Percentiles rank a stretch among this genome's conserved stretches.
phyloP scores from a whole-genome alignment of 1,140 invertebrate genomes.

The Penaeus japonicus region DNA sequence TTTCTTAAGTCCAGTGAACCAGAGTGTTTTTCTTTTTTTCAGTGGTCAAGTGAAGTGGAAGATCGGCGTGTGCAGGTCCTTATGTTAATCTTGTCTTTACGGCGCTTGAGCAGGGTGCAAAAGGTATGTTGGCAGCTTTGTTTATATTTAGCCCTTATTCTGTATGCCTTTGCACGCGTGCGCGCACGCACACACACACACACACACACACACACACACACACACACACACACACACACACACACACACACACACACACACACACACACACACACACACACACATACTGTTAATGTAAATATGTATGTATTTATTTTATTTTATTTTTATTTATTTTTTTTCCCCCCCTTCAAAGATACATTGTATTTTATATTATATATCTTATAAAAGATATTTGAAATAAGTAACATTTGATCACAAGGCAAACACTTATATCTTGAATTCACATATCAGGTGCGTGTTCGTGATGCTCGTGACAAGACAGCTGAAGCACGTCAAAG shows the following conservation, averaged over 20 bases:
- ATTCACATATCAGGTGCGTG: constrained; percentile 41
- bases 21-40: not conserved
- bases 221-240: too few relatives aligned
- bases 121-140: constrained; percentile 30
- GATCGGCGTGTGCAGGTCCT: constrained; percentile 44
- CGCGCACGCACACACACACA: too few relatives aligned
- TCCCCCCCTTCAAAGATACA: too few relatives aligned
- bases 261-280: too few relatives aligned
- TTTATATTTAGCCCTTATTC: not conserved
- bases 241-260: too few relatives aligned
- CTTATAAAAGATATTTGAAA: not conserved
- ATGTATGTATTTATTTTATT: too few relatives aligned
- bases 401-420: not conserved
- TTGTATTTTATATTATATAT: not conserved
- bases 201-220: too few relatives aligned
- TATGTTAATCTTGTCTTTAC: constrained; percentile 50
- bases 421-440: not conserved
- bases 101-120: constrained; percentile 50
- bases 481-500: constrained; percentile 77
- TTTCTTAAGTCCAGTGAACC: not conserved
- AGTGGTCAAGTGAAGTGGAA: constrained; percentile 47
- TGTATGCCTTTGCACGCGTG: too few relatives aligned
- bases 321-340: too few relatives aligned
- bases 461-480: constrained; percentile 54
- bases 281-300: too few relatives aligned